Evolutionary conservation across 92 coral and sea anemone genomes (phyloP), one percentile per base, ranked within the genome.

Genomic region (Porites lobata): DNA sequence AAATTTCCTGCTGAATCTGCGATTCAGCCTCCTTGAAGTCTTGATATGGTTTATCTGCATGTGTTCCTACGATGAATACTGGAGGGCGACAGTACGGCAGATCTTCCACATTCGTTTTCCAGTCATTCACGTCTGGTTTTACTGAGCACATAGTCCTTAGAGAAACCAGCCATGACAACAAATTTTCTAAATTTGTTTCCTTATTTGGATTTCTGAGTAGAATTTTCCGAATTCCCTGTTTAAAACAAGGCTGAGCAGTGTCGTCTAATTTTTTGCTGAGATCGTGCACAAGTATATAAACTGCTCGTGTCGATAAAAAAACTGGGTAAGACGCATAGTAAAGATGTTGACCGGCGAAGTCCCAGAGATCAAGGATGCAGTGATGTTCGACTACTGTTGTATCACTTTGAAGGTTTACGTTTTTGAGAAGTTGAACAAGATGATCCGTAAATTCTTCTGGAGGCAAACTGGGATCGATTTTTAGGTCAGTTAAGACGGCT

Each of bases 211-310:
- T 56, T 2, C 61, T 92, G 92, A 92, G 14, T 90, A 76, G 10
- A 92, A 21, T 5, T 90, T 92, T n/a, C 85, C 80, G 29, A 84
- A 69, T 56, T 92, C 95, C 95, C 85, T n/a, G 95, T 89, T 6
- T 79, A 61, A 20, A 85, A 79, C 92, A 89, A 1, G 95, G 95
- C 80, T 92, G 88, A 13, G 95, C 95, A 24, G 61, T 83, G 52
- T 84, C 73, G 8, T 85, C 66, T 53, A 85, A 69, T 20, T 80
- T 91, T 74, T 92, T 92, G 74, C 87, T 81, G 47, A 92, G 95
- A 68, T 92, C 89, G 69, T 92, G 89, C 21, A 85, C 95, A 6
- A 56, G 61, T 17, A 56, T 56, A 56, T 56, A 56, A 56, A 56
- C 61, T 56, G 61, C 61, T 56, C 61, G 61, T 2, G 14, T 10